Conservation (phyloP, 35 echinoderm and acorn worm genomes). For the Stichopus chloronotus region DNA sequence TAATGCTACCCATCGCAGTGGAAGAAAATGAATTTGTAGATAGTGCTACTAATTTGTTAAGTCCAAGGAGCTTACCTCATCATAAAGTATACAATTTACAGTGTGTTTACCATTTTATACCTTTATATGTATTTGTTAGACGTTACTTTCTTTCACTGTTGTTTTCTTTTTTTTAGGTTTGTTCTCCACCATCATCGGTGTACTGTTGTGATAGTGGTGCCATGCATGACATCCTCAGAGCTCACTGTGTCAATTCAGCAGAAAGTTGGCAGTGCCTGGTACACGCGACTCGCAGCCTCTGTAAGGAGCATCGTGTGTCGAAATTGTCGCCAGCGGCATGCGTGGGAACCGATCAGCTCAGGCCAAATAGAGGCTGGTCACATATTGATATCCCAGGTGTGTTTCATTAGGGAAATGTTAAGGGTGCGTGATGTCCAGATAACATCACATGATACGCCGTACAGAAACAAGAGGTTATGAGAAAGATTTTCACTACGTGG, state of each 20-base stretch:
- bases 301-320: conserved; percentile 21
- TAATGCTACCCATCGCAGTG: too few species aligned
- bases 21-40: too few species aligned
- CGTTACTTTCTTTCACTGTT: not conserved
- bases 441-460: too few species aligned
- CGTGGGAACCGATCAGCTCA: conserved; percentile 70
- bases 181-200: conserved; percentile 34
- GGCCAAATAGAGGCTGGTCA: conserved; percentile 81
- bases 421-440: not conserved
- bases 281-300: conserved; percentile 65
- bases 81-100: too few species aligned
- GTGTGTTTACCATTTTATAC: too few species aligned
- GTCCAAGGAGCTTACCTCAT: too few species aligned
- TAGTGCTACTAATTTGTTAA: too few species aligned
- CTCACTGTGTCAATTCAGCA: conserved; percentile 51
- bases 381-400: conserved; percentile 95
- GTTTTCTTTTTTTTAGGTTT: conserved; percentile 54
- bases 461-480: not conserved
- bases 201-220: conserved; percentile 88
- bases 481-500: not conserved
- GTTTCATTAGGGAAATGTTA: not conserved
- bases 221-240: conserved; percentile 51
- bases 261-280: conserved; percentile 63
- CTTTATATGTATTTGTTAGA: too few species aligned
- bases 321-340: conserved; percentile 27